Percentiles rank a stretch among this genome's conserved stretches.
Conservation (phyloP, 2,113 vertebrate species). For the Butastur rufipennis region DNA sequence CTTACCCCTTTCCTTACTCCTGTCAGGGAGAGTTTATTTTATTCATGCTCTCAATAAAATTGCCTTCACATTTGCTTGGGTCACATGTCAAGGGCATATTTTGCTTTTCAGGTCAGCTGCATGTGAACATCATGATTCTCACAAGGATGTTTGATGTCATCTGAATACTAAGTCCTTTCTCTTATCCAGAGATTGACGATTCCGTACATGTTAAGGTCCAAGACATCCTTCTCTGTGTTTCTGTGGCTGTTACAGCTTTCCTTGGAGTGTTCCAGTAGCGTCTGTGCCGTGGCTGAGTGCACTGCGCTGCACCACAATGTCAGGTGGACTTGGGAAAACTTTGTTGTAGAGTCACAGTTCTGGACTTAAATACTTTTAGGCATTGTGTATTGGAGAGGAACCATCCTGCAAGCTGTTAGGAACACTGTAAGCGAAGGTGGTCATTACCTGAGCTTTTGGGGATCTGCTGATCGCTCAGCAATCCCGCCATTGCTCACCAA, state of each 20-base stretch:
- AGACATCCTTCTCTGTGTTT: not conserved
- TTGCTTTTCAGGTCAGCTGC: conserved; percentile 50
- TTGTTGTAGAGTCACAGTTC: not conserved
- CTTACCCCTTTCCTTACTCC: not conserved
- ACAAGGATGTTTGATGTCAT: conserved; percentile 47
- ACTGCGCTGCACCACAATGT: not conserved
- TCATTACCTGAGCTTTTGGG: not conserved
- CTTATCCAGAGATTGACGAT: not conserved
- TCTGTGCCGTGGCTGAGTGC: not conserved
- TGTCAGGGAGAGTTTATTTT: conserved; percentile 44
- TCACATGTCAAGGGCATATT: conserved; percentile 18
- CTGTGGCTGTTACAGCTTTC: not conserved
- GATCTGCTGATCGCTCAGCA: not conserved
- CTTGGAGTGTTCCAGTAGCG: not conserved
- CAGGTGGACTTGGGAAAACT: not conserved
- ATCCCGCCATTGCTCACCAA: accelerated
- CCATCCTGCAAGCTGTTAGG: not conserved
- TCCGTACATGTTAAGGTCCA: not conserved
- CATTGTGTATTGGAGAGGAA: not conserved
- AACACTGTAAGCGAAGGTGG: not conserved
- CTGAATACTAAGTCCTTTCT: not conserved
- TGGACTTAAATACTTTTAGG: not conserved
- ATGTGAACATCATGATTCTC: not conserved
- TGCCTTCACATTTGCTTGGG: conserved; percentile 17
- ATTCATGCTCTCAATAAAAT: conserved; percentile 31